phyloP scores from a whole-genome alignment of 2,888 invertebrate genomes.

The Dasypolia templi region DNA sequence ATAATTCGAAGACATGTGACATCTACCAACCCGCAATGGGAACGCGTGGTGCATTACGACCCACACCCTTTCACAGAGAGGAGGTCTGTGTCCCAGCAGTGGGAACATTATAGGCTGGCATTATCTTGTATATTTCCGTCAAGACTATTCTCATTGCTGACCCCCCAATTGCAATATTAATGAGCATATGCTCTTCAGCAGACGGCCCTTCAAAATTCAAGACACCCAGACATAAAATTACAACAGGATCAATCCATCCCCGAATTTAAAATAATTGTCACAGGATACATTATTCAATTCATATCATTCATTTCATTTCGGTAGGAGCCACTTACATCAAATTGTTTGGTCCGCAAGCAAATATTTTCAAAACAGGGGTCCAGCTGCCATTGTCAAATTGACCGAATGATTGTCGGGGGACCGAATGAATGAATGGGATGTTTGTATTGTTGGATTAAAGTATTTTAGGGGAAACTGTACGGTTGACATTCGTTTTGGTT shows the following conservation, averaged over 20 bases:
- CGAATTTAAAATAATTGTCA: conserved; percentile 54
- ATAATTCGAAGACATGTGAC: no score
- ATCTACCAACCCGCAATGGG: no score
- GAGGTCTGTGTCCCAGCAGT: no score
- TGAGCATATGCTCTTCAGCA: neutral
- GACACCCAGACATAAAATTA: conserved; percentile 5
- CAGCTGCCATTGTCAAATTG: conserved; percentile 87
- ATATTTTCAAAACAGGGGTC: conserved; percentile 88
- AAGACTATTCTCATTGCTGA: neutral
- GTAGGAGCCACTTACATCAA: conserved; percentile 82
- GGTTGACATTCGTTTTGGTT: conserved; percentile 36
- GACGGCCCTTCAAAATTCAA: conserved; percentile 3
- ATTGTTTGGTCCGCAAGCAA: conserved; percentile 85
- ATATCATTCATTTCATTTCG: conserved; percentile 77
- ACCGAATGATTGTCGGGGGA: conserved; percentile 85
- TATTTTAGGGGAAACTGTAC: conserved; percentile 58
- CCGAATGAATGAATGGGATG: conserved; percentile 70
- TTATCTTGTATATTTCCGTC: neutral
- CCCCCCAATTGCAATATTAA: neutral
- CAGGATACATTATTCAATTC: conserved; percentile 88
- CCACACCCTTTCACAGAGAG: no score
- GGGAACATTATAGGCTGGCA: no score
- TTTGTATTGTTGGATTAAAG: conserved; percentile 67
- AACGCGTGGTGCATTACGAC: no score
- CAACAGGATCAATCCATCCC: conserved; percentile 26